These are phyloP conservation scores for Ommatoiulus sabulosus DNA, from an alignment of 2,888 invertebrate genomes.

Conservation along the genomic window DNA sequence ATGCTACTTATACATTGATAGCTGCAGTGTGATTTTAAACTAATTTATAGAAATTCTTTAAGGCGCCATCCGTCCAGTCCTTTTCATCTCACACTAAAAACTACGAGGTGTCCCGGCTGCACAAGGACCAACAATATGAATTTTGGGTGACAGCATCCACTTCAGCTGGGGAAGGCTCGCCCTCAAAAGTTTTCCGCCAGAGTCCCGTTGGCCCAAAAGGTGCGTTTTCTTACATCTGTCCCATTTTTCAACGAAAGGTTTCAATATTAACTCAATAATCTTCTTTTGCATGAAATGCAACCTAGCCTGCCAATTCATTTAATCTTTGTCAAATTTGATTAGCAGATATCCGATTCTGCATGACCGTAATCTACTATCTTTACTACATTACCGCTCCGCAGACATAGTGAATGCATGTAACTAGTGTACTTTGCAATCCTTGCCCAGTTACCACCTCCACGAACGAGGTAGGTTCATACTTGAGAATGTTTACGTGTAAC, in stretches of 20 bases:
- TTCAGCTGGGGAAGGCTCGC: constrained; percentile 66
- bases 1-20: no score
- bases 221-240: neutral
- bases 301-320: neutral
- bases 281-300: neutral
- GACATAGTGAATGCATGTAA: constrained; percentile 5
- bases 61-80: constrained; percentile 4
- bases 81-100: constrained; percentile 46
- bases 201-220: constrained; percentile 64
- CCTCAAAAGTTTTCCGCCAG: constrained; percentile 64
- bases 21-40: no score
- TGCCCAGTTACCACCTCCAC: constrained; percentile 9
- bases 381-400: constrained; percentile 18
- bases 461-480: neutral
- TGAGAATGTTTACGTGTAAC: neutral
- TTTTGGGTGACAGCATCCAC: constrained; percentile 67
- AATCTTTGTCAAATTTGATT: constrained; percentile 14
- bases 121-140: constrained; percentile 64
- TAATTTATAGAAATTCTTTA: constrained; percentile 35
- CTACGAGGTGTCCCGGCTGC: constrained; percentile 63
- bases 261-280: neutral
- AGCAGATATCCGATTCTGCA: constrained; percentile 36
- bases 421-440: neutral
- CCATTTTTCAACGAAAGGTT: neutral
- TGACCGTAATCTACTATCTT: constrained; percentile 16